Evolutionary conservation across 1,140 invertebrate genomes (phyloP).

Genomic region (Vanessa atalanta): DNA sequence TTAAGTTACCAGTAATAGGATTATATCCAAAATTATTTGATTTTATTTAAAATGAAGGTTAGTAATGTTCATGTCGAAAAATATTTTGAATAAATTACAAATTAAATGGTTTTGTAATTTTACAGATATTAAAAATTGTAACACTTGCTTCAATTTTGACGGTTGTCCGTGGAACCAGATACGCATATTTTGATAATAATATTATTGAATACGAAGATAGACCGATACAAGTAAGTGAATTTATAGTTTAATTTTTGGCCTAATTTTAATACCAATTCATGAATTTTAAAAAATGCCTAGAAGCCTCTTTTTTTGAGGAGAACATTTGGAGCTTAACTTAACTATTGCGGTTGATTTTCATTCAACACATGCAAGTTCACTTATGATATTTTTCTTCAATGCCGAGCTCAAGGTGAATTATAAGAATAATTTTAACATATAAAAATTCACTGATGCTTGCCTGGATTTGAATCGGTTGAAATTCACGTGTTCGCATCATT

Average conservation of each 20-base stretch:
- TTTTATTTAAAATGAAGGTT: neutral
- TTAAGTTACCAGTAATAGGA: neutral
- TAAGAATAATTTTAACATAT: no score
- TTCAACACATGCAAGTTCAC: no score
- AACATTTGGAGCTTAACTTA: no score
- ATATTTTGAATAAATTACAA: no score
- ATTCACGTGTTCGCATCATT: no score
- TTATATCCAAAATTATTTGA: neutral
- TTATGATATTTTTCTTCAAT: no score
- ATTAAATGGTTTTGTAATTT: neutral
- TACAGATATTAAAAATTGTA: constrained; percentile 35
- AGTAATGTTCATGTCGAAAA: neutral
- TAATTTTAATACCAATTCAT: neutral
- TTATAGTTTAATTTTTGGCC: neutral
- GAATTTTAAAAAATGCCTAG: no score
- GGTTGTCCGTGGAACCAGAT: constrained; percentile 10
- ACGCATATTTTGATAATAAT: constrained; percentile 31
- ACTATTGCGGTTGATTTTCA: no score
- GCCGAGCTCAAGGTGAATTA: no score
- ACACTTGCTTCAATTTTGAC: constrained; percentile 19
- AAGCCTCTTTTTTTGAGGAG: no score
- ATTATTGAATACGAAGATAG: constrained; percentile 30
- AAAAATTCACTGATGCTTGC: no score
- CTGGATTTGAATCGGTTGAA: no score
- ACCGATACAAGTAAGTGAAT: constrained; percentile 27